Conservation (phyloP, 1,140 invertebrate species). For the Drosophila parvula region DNA sequence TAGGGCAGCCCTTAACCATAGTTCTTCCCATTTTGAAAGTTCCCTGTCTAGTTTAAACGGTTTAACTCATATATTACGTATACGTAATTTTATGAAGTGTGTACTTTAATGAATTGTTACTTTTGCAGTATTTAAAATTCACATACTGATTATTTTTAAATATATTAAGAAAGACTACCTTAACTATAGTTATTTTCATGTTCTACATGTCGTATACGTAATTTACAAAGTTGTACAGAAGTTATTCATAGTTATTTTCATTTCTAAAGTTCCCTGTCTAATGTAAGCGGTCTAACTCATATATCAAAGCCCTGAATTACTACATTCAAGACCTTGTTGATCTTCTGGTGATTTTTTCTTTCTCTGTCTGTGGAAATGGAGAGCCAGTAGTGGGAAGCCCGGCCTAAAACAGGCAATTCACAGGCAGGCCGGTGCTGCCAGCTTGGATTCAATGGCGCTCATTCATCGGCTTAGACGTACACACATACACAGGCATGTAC, state of each 20-base stretch:
- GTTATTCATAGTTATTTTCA: too few species aligned
- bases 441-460: constrained; percentile 71
- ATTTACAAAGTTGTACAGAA: too few species aligned
- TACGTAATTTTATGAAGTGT: too few species aligned
- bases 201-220: too few species aligned
- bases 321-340: background rate
- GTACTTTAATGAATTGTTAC: too few species aligned
- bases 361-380: constrained; percentile 2
- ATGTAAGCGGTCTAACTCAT: background rate
- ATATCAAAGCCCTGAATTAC: background rate
- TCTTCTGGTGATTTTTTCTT: constrained; percentile 1
- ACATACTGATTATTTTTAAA: too few species aligned
- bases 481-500: constrained; percentile 41
- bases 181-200: too few species aligned
- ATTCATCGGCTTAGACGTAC: constrained; percentile 73
- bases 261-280: background rate
- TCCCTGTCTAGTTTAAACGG: background rate
- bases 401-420: constrained; percentile 76
- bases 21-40: rapidly evolving
- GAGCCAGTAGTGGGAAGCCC: constrained; percentile 19
- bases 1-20: background rate
- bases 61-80: background rate
- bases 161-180: too few species aligned
- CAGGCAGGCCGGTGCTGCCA: constrained; percentile 56
- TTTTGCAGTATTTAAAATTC: too few species aligned